Conservation (phyloP, 2,113 vertebrate genomes). For the Phocoena phocoena region DNA sequence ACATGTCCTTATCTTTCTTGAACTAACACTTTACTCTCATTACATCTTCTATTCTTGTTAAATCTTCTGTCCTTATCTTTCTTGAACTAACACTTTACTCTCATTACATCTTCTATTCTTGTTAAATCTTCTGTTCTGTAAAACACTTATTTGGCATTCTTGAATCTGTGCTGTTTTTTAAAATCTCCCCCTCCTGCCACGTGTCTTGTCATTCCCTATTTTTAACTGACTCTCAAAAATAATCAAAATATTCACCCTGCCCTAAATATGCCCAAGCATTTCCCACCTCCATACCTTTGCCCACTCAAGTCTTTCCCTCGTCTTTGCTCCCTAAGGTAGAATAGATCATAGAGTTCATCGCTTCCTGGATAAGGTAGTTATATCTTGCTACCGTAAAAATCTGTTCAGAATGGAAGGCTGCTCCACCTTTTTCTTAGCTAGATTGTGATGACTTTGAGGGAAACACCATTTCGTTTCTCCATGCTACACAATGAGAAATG, state of each 20-base stretch:
- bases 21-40: constrained; percentile 12
- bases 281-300: not conserved
- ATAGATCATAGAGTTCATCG: not conserved
- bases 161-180: constrained; percentile 6
- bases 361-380: not conserved
- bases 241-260: constrained; percentile 34
- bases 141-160: constrained; percentile 1
- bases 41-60: not conserved
- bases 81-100: not conserved
- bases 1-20: constrained; percentile 2
- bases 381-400: not conserved
- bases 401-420: not conserved
- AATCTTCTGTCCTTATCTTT: not conserved
- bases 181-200: not conserved
- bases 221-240: constrained; percentile 34
- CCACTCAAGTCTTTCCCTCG: not conserved
- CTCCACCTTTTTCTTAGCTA: not conserved
- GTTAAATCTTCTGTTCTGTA: not conserved
- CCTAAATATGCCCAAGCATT: not conserved
- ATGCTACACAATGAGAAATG: not conserved
- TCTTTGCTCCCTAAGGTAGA: not conserved
- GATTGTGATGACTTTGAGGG: not conserved
- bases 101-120: constrained; percentile 1
- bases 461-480: not conserved
- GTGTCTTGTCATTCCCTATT: constrained; percentile 10